Percentiles rank a stretch among this genome's conserved stretches.
Evolutionary conservation across 2,888 invertebrate species (phyloP).

Genomic region (Euclidia mi): DNA sequence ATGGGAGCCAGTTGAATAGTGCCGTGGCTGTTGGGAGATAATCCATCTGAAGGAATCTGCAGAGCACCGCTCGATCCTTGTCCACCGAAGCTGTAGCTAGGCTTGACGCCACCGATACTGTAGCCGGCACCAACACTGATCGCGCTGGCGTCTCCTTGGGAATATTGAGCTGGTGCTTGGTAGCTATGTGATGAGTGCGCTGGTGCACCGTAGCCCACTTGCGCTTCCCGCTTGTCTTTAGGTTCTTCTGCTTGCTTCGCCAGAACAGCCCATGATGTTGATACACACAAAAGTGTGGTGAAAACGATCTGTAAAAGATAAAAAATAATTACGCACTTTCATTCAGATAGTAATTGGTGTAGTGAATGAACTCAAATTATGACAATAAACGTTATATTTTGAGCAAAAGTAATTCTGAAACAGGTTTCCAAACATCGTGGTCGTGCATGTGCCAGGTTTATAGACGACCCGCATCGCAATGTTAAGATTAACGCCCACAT

Average conservation of each 20-base stretch:
- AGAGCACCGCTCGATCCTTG: conserved; percentile 68
- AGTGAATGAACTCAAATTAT: conserved; percentile 36
- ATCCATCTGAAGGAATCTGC: conserved; percentile 70
- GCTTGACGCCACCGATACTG: conserved; percentile 83
- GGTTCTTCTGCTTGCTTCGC: conserved; percentile 74
- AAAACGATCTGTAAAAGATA: conserved; percentile 78
- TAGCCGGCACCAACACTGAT: conserved; percentile 86
- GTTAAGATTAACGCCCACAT: conserved; percentile 80
- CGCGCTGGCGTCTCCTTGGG: conserved; percentile 79
- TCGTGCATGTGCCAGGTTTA: conserved; percentile 63
- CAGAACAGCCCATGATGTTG: conserved; percentile 76
- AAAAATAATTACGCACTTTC: conserved; percentile 55
- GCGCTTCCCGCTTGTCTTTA: conserved; percentile 83
- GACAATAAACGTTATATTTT: conserved; percentile 56
- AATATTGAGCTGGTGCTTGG: conserved; percentile 48
- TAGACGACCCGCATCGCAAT: conserved; percentile 81
- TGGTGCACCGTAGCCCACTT: conserved; percentile 68
- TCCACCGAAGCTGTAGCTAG: conserved; percentile 71
- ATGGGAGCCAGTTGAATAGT: conserved; percentile 79
- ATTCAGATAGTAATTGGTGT: conserved; percentile 32
- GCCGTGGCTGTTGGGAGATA: conserved; percentile 72
- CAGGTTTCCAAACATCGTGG: conserved; percentile 69
- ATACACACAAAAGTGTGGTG: conserved; percentile 76
- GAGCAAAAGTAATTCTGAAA: conserved; percentile 65
- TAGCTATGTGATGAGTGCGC: conserved; percentile 61